A percentile compares a stretch with the other conserved stretches of the same genome.
phyloP scores from a whole-genome alignment of 2,797 vertebrate genomes.

The Leucoraja ocellata region DNA sequence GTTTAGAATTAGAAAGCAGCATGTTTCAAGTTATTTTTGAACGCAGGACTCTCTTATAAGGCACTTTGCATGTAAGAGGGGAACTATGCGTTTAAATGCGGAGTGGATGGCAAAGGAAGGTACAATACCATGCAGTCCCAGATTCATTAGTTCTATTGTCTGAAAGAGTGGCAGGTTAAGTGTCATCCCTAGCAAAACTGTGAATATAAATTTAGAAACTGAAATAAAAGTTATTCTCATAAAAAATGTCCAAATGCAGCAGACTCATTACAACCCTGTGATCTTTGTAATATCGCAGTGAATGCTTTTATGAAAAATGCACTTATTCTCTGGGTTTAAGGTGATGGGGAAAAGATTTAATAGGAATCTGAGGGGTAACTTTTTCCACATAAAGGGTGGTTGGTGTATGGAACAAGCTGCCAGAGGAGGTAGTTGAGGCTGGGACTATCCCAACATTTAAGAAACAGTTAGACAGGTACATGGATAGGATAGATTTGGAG shows the following conservation, averaged over 20 bases:
- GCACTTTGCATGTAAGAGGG: background rate
- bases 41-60: background rate
- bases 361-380: no score
- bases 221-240: slow-evolving; percentile 10
- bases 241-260: slow-evolving; percentile 7
- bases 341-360: no score
- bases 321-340: background rate
- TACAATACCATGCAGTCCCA: background rate
- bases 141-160: background rate
- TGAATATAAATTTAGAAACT: slow-evolving; percentile 10
- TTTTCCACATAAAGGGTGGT: no score
- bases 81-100: background rate
- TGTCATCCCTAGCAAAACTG: background rate
- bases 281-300: background rate
- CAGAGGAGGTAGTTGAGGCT: no score
- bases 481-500: no score
- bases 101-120: background rate
- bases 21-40: background rate
- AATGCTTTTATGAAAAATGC: background rate
- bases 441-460: no score
- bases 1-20: background rate
- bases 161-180: background rate
- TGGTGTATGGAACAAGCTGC: no score
- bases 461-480: no score
- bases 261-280: background rate